Evolutionary conservation across 2,113 vertebrate genomes (phyloP).

Genomic region (Geococcyx californianus): DNA sequence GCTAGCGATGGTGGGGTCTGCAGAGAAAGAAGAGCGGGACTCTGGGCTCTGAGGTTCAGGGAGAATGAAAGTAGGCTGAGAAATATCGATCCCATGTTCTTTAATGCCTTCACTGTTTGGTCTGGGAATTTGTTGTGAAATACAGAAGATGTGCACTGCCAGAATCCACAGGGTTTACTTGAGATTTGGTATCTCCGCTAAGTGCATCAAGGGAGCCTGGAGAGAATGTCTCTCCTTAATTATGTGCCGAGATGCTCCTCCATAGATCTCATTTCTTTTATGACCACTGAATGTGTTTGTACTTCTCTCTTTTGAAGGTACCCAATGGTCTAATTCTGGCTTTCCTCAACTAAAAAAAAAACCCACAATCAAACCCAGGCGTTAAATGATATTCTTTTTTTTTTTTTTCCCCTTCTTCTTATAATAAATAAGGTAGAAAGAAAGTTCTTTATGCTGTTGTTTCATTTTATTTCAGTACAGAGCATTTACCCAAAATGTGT

Average conservation of each 20-base stretch:
- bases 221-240: not conserved
- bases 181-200: not conserved
- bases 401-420: not conserved
- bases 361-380: not conserved
- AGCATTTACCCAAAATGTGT: not conserved
- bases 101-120: not conserved
- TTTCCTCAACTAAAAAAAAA: not conserved
- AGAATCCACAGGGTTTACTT: not conserved
- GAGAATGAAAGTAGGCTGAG: not conserved
- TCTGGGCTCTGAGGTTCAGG: not conserved
- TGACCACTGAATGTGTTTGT: not conserved
- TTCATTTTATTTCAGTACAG: not conserved
- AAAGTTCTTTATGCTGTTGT: not conserved
- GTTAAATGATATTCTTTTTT: not conserved
- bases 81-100: not conserved
- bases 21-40: not conserved
- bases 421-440: not conserved
- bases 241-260: not conserved
- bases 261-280: not conserved
- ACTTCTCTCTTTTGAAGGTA: not conserved
- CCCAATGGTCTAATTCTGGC: not conserved
- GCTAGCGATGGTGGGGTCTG: not conserved
- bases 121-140: not conserved
- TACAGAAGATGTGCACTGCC: not conserved
- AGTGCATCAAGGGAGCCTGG: not conserved